phyloP scores from a whole-genome alignment of 2,113 vertebrate species.

The Ailuropoda melanoleuca region DNA sequence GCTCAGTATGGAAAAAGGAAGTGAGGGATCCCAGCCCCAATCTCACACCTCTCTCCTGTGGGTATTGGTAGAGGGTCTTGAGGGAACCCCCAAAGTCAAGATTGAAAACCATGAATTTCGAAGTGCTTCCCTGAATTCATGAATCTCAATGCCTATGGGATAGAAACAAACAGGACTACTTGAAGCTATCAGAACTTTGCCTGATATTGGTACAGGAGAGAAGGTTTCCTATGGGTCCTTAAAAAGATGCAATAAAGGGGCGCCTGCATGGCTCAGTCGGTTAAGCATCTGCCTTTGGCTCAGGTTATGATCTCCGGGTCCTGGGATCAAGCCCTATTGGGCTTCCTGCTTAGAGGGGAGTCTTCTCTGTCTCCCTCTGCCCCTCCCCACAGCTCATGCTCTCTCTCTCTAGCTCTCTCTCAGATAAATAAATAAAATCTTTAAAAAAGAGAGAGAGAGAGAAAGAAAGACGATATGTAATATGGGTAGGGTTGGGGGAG shows the following conservation, averaged over 20 bases:
- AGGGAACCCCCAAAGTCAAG: neutral
- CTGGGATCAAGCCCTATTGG: neutral
- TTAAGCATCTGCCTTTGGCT: neutral
- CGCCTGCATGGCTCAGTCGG: neutral
- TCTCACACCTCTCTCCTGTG: neutral
- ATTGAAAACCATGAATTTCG: neutral
- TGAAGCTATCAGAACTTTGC: neutral
- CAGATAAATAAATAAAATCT: neutral
- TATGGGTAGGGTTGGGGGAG: too few relatives aligned
- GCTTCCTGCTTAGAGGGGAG: neutral
- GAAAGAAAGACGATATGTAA: neutral
- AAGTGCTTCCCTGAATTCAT: neutral
- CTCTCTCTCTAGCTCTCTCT: neutral
- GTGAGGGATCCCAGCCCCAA: neutral
- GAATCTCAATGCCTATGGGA: neutral
- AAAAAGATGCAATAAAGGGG: neutral
- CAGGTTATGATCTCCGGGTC: neutral
- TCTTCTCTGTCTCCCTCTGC: neutral
- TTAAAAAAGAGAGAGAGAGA: neutral
- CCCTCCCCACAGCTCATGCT: neutral
- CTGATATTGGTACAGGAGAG: neutral
- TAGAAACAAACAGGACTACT: neutral
- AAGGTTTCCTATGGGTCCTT: neutral
- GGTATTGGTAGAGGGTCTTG: neutral
- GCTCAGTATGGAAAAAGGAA: neutral